Evolutionary conservation across 2,888 invertebrate species (phyloP).

Genomic region (Eupelmus urozonus): DNA sequence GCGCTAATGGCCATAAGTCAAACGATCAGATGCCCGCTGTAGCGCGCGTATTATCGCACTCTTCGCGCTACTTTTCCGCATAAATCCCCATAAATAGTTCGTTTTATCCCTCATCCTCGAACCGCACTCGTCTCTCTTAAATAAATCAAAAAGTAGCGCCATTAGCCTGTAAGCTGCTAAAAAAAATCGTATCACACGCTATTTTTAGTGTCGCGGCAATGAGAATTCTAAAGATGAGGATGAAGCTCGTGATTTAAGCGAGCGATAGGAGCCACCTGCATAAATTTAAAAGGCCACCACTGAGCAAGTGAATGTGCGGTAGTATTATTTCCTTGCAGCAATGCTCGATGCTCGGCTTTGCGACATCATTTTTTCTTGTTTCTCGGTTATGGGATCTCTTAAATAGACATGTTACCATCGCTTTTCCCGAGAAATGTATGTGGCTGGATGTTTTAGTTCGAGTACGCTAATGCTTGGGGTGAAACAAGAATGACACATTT

Average conservation of each 20-base stretch:
- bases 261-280: slow-evolving; percentile 57
- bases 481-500: no score
- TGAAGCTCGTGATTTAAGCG: slow-evolving; percentile 58
- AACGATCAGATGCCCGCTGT: slow-evolving; percentile 49
- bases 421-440: no score
- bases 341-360: slow-evolving; percentile 45
- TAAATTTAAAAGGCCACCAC: slow-evolving; percentile 61
- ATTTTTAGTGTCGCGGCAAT: no score
- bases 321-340: slow-evolving; percentile 63
- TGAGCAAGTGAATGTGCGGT: slow-evolving; percentile 22
- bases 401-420: slow-evolving; percentile 36
- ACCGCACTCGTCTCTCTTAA: slow-evolving; percentile 8
- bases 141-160: slow-evolving; percentile 46
- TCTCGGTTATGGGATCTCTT: slow-evolving; percentile 22
- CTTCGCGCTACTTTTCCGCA: neutral
- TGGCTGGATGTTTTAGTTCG: no score
- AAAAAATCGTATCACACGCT: slow-evolving; percentile 24
- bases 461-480: no score
- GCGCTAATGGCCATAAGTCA: slow-evolving; percentile 49
- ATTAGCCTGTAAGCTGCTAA: neutral
- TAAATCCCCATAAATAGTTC: slow-evolving; percentile 52
- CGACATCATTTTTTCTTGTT: slow-evolving; percentile 42
- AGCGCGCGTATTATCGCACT: neutral
- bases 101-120: slow-evolving; percentile 25
- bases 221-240: slow-evolving; percentile 48